Base-by-base conservation (phyloP, 2,888 invertebrate genomes). In the Rhorus exstirpatorius region DNA sequence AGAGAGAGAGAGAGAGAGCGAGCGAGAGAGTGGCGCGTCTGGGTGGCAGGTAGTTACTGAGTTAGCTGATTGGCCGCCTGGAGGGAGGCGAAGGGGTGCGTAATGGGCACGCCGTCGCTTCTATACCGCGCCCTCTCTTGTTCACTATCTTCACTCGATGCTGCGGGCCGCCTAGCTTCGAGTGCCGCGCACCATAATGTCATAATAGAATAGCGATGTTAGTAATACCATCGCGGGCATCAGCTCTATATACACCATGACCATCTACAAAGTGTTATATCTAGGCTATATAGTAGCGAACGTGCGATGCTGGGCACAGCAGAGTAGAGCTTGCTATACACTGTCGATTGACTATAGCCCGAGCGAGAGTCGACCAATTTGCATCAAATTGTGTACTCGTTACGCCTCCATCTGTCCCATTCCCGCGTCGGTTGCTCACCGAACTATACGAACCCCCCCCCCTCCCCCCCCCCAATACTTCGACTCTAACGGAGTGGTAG, bases 201-300 rank as follows among this genome's bases (percentile, higher is more conserved):
- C 88, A 90, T 92, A 92, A 92, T 92, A 89, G 91, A 91, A 92
- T 92, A 92, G 92, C 90, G 90, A 92, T 91, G 92, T 92, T 92
- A 92, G 92, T 91, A 92, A 92, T 92, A 91, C 88, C 90, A 90
- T 91, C 87, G 89, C 88, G 88, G 89, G 85, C 79, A 86, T 84
- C 84, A 80, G 86, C 79, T 77, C 74, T 55, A 44, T 44, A 60
- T 35, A 24, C n/a, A 12, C 24, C 19, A 17, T 3, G 31, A 19
- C 41, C 60, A 19, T 68, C 21, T 38, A 68, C 38, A 38, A 51
- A 49, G 49, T 68, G 68, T 38, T 68, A 53, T 41, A 68, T 53
- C 68, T 38, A 53, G 53, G 21, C 35, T 68, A n/a, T n/a, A n/a
- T n/a, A 53, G 51, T 51, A 46, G 65, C n/a, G 46, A 65, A 65